phyloP scores from a whole-genome alignment of 1,140 invertebrate species.

The Eumeta japonica region DNA sequence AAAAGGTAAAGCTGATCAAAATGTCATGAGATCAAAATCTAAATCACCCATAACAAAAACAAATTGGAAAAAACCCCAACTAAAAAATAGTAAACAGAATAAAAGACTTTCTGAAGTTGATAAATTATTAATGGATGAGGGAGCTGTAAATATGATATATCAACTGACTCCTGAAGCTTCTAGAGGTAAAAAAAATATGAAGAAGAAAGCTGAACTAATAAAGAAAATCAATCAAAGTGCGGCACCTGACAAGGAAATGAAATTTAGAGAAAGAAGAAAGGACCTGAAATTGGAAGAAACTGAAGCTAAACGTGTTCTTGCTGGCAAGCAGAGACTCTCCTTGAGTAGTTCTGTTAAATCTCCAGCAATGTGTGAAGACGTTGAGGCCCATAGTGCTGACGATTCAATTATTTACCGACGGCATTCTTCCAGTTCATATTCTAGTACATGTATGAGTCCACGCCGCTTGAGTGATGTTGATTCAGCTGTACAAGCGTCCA shows the following conservation, averaged over 20 bases:
- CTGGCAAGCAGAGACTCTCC: slow-evolving; percentile 35
- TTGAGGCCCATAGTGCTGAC: slow-evolving; percentile 63
- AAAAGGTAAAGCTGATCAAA: slow-evolving; percentile 31
- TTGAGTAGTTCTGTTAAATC: slow-evolving; percentile 47
- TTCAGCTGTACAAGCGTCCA: slow-evolving; percentile 10
- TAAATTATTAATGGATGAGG: slow-evolving; percentile 77
- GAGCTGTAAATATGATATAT: slow-evolving; percentile 81
- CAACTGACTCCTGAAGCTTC: slow-evolving; percentile 60
- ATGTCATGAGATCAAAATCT: slow-evolving; percentile 25
- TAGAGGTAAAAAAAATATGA: slow-evolving; percentile 51
- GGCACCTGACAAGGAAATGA: slow-evolving; percentile 54
- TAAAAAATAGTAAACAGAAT: slow-evolving; percentile 50
- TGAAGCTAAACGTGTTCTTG: slow-evolving; percentile 50
- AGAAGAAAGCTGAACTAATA: slow-evolving; percentile 55
- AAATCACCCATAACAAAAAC: slow-evolving; percentile 38
- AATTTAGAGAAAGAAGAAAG: slow-evolving; percentile 51
- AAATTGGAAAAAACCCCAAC: slow-evolving; percentile 47
- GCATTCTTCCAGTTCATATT: slow-evolving; percentile 80
- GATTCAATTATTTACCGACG: slow-evolving; percentile 77
- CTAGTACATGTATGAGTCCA: slow-evolving; percentile 63
- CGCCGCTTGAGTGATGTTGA: slow-evolving; percentile 46
- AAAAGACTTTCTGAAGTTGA: slow-evolving; percentile 72
- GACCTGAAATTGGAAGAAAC: slow-evolving; percentile 38
- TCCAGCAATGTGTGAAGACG: slow-evolving; percentile 59
- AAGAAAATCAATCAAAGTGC: slow-evolving; percentile 60